phyloP scores from a whole-genome alignment of 2,797 vertebrate species.

The Vultur gryphus region DNA sequence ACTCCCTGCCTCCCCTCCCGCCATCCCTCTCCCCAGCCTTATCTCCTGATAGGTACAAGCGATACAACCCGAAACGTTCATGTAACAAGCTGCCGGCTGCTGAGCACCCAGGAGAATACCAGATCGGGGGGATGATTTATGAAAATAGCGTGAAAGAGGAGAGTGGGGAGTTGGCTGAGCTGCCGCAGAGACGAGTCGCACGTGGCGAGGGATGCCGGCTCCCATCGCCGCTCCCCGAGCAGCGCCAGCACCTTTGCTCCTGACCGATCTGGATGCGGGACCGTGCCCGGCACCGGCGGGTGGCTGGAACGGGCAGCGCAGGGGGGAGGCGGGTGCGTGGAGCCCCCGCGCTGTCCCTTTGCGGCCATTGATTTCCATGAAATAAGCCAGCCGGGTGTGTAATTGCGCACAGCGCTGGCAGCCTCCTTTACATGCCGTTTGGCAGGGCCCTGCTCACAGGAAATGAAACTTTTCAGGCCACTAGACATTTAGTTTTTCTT shows the following conservation, averaged over 20 bases:
- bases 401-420: slow-evolving; percentile 45
- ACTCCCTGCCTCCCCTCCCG: neutral
- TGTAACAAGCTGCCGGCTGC: neutral
- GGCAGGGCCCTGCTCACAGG: neutral
- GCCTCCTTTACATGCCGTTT: neutral
- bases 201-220: neutral
- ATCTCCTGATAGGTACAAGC: neutral
- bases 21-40: neutral
- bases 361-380: slow-evolving; percentile 63
- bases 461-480: slow-evolving; percentile 49
- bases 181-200: neutral
- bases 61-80: neutral
- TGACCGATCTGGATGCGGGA: neutral
- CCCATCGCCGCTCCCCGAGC: neutral
- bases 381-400: slow-evolving; percentile 64
- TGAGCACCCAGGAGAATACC: neutral
- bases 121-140: neutral
- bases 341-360: slow-evolving; percentile 25
- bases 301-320: neutral
- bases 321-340: neutral
- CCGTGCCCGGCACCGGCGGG: neutral
- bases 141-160: neutral
- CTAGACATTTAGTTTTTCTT: neutral
- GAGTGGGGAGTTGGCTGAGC: neutral
- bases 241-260: neutral